Percentiles rank a stretch among this genome's conserved stretches.
These are phyloP conservation scores for Porites lutea DNA, from an alignment of 64 coral and sea anemone genomes.

Conservation along the genomic window DNA sequence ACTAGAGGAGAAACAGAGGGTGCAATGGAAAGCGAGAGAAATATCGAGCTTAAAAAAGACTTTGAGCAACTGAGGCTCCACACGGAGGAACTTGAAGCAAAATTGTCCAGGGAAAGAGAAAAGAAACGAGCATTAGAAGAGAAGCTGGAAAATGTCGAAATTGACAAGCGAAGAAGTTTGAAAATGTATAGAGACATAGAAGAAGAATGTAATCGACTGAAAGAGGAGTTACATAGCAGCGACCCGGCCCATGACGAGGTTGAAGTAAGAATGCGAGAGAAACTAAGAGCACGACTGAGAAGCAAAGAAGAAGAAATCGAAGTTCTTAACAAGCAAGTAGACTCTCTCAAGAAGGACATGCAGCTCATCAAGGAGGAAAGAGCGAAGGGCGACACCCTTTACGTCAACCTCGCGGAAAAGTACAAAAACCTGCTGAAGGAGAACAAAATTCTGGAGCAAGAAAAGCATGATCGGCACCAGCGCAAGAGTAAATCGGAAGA, in stretches of 20 bases:
- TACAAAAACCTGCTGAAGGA: conserved; percentile 25
- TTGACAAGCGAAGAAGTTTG: neutral
- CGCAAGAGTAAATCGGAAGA: neutral
- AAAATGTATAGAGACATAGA: conserved; percentile 27
- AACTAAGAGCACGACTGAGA: neutral
- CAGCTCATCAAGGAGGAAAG: conserved; percentile 14
- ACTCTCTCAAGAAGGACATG: neutral
- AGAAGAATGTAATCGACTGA: conserved; percentile 11
- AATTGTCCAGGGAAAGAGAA: conserved; percentile 18
- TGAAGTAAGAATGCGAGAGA: neutral
- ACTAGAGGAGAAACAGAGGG: neutral
- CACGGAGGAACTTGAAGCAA: neutral
- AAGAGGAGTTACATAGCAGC: neutral
- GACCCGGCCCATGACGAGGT: neutral
- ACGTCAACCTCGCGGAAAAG: conserved; percentile 12
- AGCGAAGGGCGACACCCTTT: conserved; percentile 22
- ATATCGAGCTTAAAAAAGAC: conserved; percentile 5
- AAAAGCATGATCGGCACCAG: neutral
- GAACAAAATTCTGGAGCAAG: conserved; percentile 22
- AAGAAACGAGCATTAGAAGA: conserved; percentile 1
- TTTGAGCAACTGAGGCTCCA: neutral
- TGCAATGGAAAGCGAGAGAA: neutral
- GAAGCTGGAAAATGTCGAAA: conserved; percentile 20
- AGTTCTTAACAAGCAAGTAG: neutral
- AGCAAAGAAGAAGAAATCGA: conserved; percentile 18